Base-by-base conservation (phyloP, 2,113 vertebrate species). In the Ivindomyrus marchei region DNA sequence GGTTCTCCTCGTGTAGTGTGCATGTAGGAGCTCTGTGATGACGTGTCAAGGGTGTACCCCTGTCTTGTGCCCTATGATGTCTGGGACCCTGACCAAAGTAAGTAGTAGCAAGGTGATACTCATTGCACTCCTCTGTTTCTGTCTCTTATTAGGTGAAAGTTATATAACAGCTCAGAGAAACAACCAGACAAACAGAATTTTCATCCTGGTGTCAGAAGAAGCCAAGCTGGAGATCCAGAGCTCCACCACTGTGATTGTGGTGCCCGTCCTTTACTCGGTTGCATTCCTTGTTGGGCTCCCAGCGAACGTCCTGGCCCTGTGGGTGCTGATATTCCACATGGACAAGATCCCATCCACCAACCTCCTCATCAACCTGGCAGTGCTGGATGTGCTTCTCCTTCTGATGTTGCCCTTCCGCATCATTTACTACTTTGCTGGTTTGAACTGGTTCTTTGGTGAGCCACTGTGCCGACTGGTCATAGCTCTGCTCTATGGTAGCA, bases 391-490 rank as follows among this genome's bases (percentile, higher is more conserved):
- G 31, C 93, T 98, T 56, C 95, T 99, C 17, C 19, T 94, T 0
- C n/a, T 95, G 36, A 93, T 92, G 11, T 94, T 98, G 90, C 98
- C 98, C 0, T 97, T 97, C 39, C 96, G 97, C 42, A 93, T 97
- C 0, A 50, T 91, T 90, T 98, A 99, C 92, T 97, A 98, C 70
- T 95, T 97, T 88, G 87, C 92, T 0, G 97, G 96, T 31, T 98
- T 97, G 92, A 27, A 95, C 93, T 98, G 98, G 98, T 92, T 92
- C 15, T 97, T 98, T 0, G 97, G 97, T 0, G 97, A 98, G 89
- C 90, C 89, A 0, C 91, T 96, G 85, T 98, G 98, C 90, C 95
- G 97, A 1, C 21, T 96, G 0, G 94, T 95, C 90, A 97, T 95
- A 0, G 96, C 96, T 0, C 52, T 96, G 0, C 96, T 98, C 91